phyloP scores from a whole-genome alignment of 2,888 invertebrate species.

The Hirtodrosophila trivittata region DNA sequence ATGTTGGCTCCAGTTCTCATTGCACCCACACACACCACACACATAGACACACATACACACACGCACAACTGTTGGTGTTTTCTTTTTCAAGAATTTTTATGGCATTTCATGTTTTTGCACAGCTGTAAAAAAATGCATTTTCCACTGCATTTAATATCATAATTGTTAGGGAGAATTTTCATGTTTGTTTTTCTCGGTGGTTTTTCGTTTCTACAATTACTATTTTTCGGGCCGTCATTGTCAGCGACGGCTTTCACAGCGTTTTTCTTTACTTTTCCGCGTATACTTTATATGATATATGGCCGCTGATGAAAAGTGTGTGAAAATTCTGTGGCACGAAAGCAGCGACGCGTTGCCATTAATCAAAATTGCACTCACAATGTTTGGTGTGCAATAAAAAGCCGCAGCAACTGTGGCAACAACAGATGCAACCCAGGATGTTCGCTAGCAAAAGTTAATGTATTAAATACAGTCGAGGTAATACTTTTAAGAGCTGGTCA shows the following conservation, averaged over 20 bases:
- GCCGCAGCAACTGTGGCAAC: conserved; percentile 30
- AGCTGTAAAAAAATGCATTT: conserved; percentile 47
- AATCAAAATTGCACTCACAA: conserved; percentile 51
- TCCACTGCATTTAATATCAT: conserved; percentile 58
- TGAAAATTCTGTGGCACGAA: conserved; percentile 34
- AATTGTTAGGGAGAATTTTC: conserved; percentile 39
- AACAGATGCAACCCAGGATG: conserved; percentile 10
- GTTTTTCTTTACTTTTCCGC: background rate
- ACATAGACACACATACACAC: too few relatives aligned
- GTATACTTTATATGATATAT: conserved; percentile 27
- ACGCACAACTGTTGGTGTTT: too few relatives aligned
- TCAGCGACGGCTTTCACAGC: background rate
- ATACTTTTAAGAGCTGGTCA: conserved; percentile 21
- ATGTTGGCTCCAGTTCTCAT: too few relatives aligned
- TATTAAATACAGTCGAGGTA: conserved; percentile 34
- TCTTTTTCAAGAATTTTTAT: conserved; percentile 6
- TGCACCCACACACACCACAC: too few relatives aligned
- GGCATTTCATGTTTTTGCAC: conserved; percentile 28
- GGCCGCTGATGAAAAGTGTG: conserved; percentile 27
- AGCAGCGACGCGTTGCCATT: conserved; percentile 43
- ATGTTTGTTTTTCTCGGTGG: background rate
- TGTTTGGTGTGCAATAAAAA: conserved; percentile 33
- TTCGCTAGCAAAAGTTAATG: conserved; percentile 48
- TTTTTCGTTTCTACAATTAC: conserved; percentile 5
- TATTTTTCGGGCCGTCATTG: background rate